These are phyloP conservation scores for Mola mola DNA, from an alignment of 2,113 vertebrate species.

Conservation along the genomic window DNA sequence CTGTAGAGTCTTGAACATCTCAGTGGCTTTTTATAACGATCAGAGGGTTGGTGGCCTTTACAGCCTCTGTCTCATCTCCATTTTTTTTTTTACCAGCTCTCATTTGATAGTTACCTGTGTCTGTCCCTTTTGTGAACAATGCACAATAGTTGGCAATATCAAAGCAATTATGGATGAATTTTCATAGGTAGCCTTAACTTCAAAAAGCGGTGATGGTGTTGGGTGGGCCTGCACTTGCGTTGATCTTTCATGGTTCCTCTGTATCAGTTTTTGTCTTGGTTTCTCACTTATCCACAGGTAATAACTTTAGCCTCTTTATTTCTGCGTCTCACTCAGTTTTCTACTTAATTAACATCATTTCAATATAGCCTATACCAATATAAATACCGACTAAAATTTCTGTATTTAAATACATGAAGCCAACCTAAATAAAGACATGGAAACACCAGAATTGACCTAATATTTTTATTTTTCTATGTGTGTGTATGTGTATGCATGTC, in stretches of 20 bases:
- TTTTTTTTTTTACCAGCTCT: constrained; percentile 7
- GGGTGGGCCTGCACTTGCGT: constrained; percentile 13
- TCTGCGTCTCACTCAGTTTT: neutral
- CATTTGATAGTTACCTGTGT: neutral
- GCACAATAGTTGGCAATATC: too few relatives aligned
- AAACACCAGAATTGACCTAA: too few relatives aligned
- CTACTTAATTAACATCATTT: neutral
- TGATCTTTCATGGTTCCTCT: constrained; percentile 19
- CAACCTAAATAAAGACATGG: too few relatives aligned
- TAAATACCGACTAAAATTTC: too few relatives aligned
- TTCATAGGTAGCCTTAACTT: too few relatives aligned
- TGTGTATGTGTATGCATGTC: too few relatives aligned
- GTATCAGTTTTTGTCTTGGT: constrained; percentile 38
- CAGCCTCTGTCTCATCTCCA: constrained; percentile 7
- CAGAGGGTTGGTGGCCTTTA: constrained; percentile 30
- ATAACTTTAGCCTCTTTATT: constrained; percentile 1
- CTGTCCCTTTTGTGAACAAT: neutral
- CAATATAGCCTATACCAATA: too few relatives aligned
- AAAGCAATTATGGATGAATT: too few relatives aligned
- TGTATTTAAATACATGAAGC: too few relatives aligned
- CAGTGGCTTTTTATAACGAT: constrained; percentile 22
- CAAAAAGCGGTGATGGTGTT: constrained; percentile 10
- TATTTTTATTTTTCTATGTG: too few relatives aligned
- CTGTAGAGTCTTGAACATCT: constrained; percentile 15
- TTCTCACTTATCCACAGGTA: too few relatives aligned